These are phyloP conservation scores for Agelastica alni DNA, from an alignment of 2,888 invertebrate species.

Conservation along the genomic window DNA sequence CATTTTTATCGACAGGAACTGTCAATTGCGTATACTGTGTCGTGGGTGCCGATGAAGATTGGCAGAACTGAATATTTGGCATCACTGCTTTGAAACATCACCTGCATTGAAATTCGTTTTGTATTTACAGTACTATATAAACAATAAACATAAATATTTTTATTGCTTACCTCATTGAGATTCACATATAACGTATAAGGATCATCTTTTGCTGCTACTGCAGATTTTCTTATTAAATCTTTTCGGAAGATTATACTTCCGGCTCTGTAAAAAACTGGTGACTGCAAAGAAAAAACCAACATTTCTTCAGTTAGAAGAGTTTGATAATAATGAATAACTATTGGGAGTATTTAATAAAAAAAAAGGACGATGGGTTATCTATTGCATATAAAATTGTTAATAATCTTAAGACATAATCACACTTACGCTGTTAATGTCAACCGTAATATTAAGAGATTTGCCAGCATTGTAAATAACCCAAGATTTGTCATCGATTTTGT, in stretches of 20 bases:
- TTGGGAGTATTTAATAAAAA: no score
- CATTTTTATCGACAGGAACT: no score
- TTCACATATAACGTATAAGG: slow-evolving; percentile 41
- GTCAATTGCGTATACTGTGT: no score
- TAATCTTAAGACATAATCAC: no score
- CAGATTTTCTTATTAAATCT: slow-evolving; percentile 35
- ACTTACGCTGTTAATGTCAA: slow-evolving; percentile 36
- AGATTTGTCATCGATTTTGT: slow-evolving; percentile 47
- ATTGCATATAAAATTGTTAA: not conserved
- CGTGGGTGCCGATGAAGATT: no score
- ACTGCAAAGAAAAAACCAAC: slow-evolving; percentile 36
- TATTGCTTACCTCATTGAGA: slow-evolving; percentile 36
- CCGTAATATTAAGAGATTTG: slow-evolving; percentile 9
- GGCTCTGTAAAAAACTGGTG: slow-evolving; percentile 45
- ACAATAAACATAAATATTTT: not conserved
- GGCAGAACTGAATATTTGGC: no score
- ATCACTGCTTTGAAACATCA: no score
- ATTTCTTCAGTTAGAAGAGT: no score
- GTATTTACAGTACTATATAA: no score
- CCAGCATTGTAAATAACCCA: slow-evolving; percentile 12
- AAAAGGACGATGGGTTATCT: not conserved
- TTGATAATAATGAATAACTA: no score
- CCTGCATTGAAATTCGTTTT: no score
- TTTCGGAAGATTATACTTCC: slow-evolving; percentile 46
- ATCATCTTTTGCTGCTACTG: slow-evolving; percentile 39